Evolutionary conservation across 2,888 invertebrate genomes (phyloP).

Genomic region (Coenonympha arcania): DNA sequence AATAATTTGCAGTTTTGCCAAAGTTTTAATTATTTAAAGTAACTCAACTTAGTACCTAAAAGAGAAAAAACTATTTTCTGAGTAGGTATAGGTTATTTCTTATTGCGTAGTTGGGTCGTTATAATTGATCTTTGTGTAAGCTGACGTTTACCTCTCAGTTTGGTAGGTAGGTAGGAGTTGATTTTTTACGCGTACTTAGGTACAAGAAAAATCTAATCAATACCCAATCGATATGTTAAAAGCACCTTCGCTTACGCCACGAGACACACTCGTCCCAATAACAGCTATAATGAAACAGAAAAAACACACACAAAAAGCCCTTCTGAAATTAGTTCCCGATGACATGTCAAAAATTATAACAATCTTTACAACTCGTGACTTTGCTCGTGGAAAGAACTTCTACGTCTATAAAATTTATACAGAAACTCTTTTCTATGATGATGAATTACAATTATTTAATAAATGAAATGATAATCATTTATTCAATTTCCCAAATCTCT

Average conservation of each 20-base stretch:
- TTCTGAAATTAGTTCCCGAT: constrained; percentile 72
- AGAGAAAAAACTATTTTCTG: too few relatives aligned
- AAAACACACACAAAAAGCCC: constrained; percentile 53
- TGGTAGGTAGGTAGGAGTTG: too few relatives aligned
- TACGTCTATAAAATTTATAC: neutral
- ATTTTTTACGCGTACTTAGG: neutral
- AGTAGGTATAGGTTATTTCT: too few relatives aligned
- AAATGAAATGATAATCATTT: too few relatives aligned
- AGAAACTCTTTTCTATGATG: neutral
- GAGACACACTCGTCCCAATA: constrained; percentile 51
- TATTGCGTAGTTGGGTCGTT: too few relatives aligned
- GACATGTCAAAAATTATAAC: constrained; percentile 61
- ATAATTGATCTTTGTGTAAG: too few relatives aligned
- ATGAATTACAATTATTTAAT: too few relatives aligned
- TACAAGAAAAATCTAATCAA: neutral
- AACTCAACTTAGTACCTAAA: too few relatives aligned
- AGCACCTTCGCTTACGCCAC: constrained; percentile 7
- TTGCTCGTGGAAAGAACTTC: neutral
- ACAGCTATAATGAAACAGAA: constrained; percentile 51
- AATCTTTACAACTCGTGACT: constrained; percentile 10
- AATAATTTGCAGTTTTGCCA: too few relatives aligned
- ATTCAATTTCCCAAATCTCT: too few relatives aligned
- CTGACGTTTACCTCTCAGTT: too few relatives aligned
- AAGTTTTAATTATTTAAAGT: too few relatives aligned
- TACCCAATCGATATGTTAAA: neutral